A percentile compares a stretch with the other conserved stretches of the same genome.
Conservation (phyloP, 2,888 invertebrate genomes). For the Cartodere bifasciata region DNA sequence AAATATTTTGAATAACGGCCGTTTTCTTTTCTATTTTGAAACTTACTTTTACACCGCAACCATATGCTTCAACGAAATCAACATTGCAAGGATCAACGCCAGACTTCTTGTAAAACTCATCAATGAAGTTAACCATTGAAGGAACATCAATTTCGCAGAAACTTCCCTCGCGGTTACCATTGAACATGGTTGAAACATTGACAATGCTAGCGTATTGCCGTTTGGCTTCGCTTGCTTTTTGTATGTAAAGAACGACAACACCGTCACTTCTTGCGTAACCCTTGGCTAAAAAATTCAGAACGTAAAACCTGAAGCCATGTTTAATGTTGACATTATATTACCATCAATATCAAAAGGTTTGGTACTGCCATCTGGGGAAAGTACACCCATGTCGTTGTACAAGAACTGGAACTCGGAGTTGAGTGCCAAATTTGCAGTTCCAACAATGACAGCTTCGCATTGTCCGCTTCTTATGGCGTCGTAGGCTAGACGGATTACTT, state of each 20-base stretch:
- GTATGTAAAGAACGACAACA: conserved; percentile 58
- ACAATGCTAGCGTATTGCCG: conserved; percentile 42
- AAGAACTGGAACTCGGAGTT: conserved; percentile 48
- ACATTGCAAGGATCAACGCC: conserved; percentile 31
- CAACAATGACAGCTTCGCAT: conserved; percentile 85
- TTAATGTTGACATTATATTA: conserved; percentile 19
- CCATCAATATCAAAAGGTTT: conserved; percentile 52
- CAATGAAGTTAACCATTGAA: conserved; percentile 36
- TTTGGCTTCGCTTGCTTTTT: conserved; percentile 46
- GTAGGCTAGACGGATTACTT: conserved; percentile 53
- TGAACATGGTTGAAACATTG: conserved; percentile 42
- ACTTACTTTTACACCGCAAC: conserved; percentile 40
- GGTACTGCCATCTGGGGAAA: conserved; percentile 48
- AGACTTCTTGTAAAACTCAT: conserved; percentile 43
- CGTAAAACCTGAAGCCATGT: neutral
- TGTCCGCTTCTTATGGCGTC: conserved; percentile 72
- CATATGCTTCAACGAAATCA: conserved; percentile 32
- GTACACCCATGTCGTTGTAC: conserved; percentile 48
- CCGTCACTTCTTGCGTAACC: conserved; percentile 81
- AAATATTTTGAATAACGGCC: conserved; percentile 2
- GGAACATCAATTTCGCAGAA: conserved; percentile 27
- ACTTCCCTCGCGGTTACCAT: conserved; percentile 39
- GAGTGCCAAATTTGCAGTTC: conserved; percentile 67
- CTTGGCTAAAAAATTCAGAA: conserved; percentile 39
- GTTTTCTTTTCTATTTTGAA: conserved; percentile 3